phyloP scores from a whole-genome alignment of 2,888 invertebrate genomes.

The Macrosiphum euphorbiae region DNA sequence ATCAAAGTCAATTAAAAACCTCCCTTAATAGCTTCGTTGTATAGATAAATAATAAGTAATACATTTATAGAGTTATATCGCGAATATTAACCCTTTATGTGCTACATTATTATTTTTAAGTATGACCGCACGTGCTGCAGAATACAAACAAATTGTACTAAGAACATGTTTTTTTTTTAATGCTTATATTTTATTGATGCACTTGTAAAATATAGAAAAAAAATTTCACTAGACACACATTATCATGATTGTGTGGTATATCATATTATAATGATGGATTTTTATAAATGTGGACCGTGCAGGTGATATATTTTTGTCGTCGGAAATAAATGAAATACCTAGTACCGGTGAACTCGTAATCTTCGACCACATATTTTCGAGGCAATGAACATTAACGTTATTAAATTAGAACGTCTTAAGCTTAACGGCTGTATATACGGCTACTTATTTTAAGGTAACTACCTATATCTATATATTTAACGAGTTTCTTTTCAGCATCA shows the following conservation, averaged over 20 bases:
- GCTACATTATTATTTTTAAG: background rate
- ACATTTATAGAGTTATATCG: background rate
- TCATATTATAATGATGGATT: background rate
- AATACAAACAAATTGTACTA: background rate
- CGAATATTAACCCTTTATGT: background rate
- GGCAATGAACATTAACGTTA: background rate
- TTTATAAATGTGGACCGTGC: background rate
- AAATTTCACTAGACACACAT: background rate
- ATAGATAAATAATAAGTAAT: background rate
- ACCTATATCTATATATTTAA: background rate
- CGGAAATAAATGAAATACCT: background rate
- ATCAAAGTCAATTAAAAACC: background rate
- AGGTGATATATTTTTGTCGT: background rate
- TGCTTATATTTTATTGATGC: background rate
- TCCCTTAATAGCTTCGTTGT: background rate
- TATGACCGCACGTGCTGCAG: background rate
- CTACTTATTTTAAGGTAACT: background rate
- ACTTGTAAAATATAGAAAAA: background rate
- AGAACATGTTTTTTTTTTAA: background rate
- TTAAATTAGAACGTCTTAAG: background rate
- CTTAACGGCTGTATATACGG: background rate
- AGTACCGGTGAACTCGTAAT: background rate
- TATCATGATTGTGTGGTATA: too few species aligned
- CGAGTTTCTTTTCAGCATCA: background rate
- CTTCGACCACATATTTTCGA: background rate